Evolutionary conservation across 2,888 invertebrate genomes (phyloP).

Genomic region (Erpobdella octoculata): DNA sequence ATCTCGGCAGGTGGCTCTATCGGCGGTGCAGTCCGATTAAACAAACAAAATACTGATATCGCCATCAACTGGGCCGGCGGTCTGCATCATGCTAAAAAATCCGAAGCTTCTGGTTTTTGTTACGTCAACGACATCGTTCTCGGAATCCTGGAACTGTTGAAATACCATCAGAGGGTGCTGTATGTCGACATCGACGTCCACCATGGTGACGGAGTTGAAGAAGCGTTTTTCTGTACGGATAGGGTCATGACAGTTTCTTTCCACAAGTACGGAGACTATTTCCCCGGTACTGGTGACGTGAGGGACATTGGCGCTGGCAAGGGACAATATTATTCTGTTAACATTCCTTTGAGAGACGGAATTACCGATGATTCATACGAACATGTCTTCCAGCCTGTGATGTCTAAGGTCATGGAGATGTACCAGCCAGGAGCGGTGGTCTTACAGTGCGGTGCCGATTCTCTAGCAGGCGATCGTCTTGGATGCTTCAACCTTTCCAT

Average conservation of each 20-base stretch:
- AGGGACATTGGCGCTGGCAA: slow-evolving; percentile 60
- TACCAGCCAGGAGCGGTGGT: slow-evolving; percentile 97
- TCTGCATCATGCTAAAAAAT: slow-evolving; percentile 97
- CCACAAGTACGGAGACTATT: slow-evolving; percentile 99
- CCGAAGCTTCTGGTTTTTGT: slow-evolving; percentile 96
- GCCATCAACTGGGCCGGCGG: slow-evolving; percentile 99
- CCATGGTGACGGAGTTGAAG: slow-evolving; percentile 98
- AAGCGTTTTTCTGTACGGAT: slow-evolving; percentile 98
- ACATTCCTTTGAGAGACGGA: slow-evolving; percentile 92
- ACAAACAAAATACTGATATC: slow-evolving; percentile 73
- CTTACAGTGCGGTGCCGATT: slow-evolving; percentile 96
- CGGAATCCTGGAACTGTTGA: slow-evolving; percentile 73
- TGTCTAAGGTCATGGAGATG: slow-evolving; percentile 74
- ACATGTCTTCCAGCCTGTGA: slow-evolving; percentile 77
- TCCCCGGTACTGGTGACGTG: slow-evolving; percentile 83
- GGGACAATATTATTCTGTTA: slow-evolving; percentile 97
- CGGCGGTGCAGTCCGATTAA: slow-evolving; percentile 83
- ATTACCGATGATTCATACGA: slow-evolving; percentile 74
- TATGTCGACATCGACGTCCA: slow-evolving; percentile 99
- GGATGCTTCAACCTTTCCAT: slow-evolving; percentile 97
- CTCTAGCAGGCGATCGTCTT: slow-evolving; percentile 86
- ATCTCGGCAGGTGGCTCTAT: slow-evolving; percentile 95
- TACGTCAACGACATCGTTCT: slow-evolving; percentile 98
- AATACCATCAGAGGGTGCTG: slow-evolving; percentile 86
- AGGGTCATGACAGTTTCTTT: slow-evolving; percentile 98